Base-by-base conservation (phyloP, 2,888 invertebrate species). In the Agrotis clavis region DNA sequence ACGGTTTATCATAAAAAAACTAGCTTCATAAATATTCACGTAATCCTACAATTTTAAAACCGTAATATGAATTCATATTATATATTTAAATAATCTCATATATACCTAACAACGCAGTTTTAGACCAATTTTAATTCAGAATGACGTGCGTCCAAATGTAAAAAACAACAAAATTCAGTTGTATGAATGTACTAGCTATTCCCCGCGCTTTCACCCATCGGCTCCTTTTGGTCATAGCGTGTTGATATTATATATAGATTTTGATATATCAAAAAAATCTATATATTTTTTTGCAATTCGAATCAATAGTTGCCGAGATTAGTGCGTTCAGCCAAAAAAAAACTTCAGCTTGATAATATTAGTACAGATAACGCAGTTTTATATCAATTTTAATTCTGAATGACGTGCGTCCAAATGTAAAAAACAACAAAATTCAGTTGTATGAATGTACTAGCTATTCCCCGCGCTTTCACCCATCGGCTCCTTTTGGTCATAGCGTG, bases 81-180 rank as follows among this genome's bases (percentile, higher is more conserved):
- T 19, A 19, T 30, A 59, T 53, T 72, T 53, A 59, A 51, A 59
- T 61, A 74, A 79, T 74, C 70, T 64, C 14, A 53, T 67, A 2
- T 60, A 73, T 25, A 51, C 67, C 65, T 74, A 65, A 70, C 56
- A 76, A 59, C 57, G 50, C 57, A 71, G 35, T 64, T 73, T 35
- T 60, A 67, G 48, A 65, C 62, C 74, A 74, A 66, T 62, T 71
- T 68, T 77, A 51, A 72, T 82, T 71, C 30, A 25, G 30, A 71
- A 85, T 77, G 83, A 81, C 69, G 76, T 41, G 66, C 57, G 45
- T 57, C 60, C 50, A 71, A 74, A 83, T 69, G 48, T 56, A 66
- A 71, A 73, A 41, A 11, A 9, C 9, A 64, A 59, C 51, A 61
- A 61, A 71, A 63, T 65, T 19, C 56, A 19, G 71, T 60, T 74